These are phyloP conservation scores for Tryphoninae sp. DNA, from an alignment of 2,888 invertebrate species.

Conservation along the genomic window DNA sequence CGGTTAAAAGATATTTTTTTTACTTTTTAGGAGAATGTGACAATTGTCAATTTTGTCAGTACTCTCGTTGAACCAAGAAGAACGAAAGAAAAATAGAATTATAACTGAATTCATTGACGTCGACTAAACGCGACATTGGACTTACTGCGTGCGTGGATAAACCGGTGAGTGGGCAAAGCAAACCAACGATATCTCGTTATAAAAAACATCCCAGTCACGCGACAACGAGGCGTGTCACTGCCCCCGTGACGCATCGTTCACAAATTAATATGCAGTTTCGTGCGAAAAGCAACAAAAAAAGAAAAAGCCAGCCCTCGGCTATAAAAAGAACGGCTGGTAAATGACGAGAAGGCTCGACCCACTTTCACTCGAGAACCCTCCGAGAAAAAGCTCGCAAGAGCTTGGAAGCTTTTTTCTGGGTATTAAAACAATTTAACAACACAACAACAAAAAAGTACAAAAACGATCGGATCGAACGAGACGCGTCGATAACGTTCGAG, in stretches of 20 bases:
- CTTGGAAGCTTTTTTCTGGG: background rate
- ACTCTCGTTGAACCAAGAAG: too few species aligned
- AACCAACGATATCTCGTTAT: slow-evolving; percentile 10
- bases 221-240: slow-evolving; percentile 31
- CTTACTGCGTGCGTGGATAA: background rate
- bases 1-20: too few species aligned
- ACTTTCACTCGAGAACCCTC: slow-evolving; percentile 44
- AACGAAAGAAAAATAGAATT: too few species aligned
- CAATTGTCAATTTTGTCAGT: too few species aligned
- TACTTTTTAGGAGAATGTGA: too few species aligned
- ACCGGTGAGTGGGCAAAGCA: slow-evolving; percentile 29
- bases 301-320: background rate
- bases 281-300: slow-evolving; percentile 3
- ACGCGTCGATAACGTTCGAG: too few species aligned
- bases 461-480: too few species aligned
- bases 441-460: too few species aligned
- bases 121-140: too few species aligned
- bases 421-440: background rate
- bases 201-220: slow-evolving; percentile 49
- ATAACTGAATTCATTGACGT: too few species aligned
- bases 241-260: slow-evolving; percentile 15
- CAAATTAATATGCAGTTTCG: slow-evolving; percentile 19
- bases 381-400: slow-evolving; percentile 39
- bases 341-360: slow-evolving; percentile 54
- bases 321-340: slow-evolving; percentile 34